Percentiles rank a stretch among this genome's conserved stretches.
Evolutionary conservation across 2,797 vertebrate genomes (phyloP).

Genomic region (Syngnathus rostellatus): DNA sequence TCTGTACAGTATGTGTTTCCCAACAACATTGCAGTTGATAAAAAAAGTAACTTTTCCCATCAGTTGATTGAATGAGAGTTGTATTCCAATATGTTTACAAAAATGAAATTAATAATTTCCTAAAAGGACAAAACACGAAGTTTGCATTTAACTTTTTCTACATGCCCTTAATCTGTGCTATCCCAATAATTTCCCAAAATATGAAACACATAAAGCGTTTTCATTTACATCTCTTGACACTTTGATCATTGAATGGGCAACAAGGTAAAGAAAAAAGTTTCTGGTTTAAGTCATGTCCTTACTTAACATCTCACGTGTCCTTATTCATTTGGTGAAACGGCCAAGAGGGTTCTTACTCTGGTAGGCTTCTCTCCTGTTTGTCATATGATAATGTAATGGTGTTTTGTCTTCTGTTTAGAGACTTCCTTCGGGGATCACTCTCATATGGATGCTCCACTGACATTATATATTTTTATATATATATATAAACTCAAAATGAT

Average conservation of each 20-base stretch:
- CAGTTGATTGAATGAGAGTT: too few species aligned
- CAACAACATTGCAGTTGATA: too few species aligned
- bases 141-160: background rate
- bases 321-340: background rate
- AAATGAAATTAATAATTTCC: too few species aligned
- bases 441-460: background rate
- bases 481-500: too few species aligned
- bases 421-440: background rate
- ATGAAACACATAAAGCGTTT: background rate
- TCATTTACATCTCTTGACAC: background rate
- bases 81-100: too few species aligned
- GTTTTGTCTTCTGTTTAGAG: background rate
- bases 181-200: background rate
- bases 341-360: background rate
- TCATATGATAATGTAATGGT: background rate
- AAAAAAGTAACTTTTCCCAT: too few species aligned
- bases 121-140: too few species aligned
- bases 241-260: background rate
- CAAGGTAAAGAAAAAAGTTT: background rate
- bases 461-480: background rate
- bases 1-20: too few species aligned
- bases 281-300: background rate
- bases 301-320: background rate
- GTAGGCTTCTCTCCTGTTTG: background rate
- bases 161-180: background rate